Evolutionary conservation across 2,797 vertebrate species (phyloP).

Genomic region (Rallus crepitans): DNA sequence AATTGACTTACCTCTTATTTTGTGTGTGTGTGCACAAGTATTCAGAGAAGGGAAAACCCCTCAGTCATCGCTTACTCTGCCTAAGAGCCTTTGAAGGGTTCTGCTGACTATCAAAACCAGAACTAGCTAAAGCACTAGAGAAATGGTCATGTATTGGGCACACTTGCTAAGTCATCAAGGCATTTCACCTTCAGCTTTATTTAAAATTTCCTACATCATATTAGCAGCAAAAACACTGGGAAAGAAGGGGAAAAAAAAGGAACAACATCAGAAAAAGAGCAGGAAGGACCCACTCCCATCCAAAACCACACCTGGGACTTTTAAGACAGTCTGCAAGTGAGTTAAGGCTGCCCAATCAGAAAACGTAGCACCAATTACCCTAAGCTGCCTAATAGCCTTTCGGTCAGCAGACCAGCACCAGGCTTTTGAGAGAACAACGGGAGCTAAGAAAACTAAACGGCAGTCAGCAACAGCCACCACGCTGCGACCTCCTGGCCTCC

Average conservation of each 20-base stretch:
- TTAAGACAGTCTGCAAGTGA: background rate
- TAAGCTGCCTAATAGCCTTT: conserved; percentile 42
- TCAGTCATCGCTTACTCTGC: background rate
- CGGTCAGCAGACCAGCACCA: background rate
- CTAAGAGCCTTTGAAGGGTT: background rate
- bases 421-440: background rate
- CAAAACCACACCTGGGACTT: background rate
- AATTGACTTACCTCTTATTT: background rate
- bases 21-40: background rate
- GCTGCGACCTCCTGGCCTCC: background rate
- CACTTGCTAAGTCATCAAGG: background rate
- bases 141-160: background rate
- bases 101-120: background rate
- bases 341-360: background rate
- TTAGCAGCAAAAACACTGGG: background rate
- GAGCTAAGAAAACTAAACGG: background rate
- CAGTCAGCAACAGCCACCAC: rapidly evolving
- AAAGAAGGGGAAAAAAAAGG: background rate
- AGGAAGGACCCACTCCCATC: background rate
- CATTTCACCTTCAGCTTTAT: background rate
- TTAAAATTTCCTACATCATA: background rate
- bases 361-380: background rate
- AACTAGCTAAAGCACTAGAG: background rate
- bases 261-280: background rate
- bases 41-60: background rate